Evolutionary conservation across 2,113 vertebrate species (phyloP).

Genomic region (Polyodon spathula): DNA sequence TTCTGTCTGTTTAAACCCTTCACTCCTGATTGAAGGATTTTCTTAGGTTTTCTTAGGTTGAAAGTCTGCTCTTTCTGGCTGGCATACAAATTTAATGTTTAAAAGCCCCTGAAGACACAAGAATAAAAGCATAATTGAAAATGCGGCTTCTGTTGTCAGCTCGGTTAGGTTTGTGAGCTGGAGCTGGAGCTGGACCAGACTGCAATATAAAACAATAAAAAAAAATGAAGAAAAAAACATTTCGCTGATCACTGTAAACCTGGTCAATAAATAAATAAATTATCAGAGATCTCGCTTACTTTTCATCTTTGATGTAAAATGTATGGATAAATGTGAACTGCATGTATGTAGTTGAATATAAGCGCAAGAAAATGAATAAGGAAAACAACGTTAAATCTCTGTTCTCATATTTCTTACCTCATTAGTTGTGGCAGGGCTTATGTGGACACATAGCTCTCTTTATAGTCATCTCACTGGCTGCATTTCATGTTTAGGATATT

Average conservation of each 20-base stretch:
- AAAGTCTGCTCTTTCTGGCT: conserved; percentile 27
- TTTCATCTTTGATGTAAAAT: background rate
- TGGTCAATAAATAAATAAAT: background rate
- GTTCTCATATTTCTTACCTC: too few relatives aligned
- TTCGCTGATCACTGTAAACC: background rate
- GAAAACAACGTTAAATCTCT: too few relatives aligned
- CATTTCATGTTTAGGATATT: too few relatives aligned
- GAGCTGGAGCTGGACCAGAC: background rate
- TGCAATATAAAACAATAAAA: background rate
- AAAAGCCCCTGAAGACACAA: conserved; percentile 32
- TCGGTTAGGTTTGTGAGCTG: background rate
- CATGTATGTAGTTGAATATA: background rate
- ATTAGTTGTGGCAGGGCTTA: too few relatives aligned
- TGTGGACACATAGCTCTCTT: too few relatives aligned
- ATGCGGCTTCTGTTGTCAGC: conserved; percentile 5
- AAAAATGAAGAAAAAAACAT: background rate
- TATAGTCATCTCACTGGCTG: too few relatives aligned
- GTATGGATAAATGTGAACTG: background rate
- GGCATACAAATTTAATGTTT: conserved; percentile 41
- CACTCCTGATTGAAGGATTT: conserved; percentile 5
- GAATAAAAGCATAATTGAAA: conserved; percentile 44
- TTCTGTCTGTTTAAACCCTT: background rate
- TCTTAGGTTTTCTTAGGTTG: background rate
- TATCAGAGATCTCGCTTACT: background rate
- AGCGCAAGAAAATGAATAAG: too few relatives aligned